Evolutionary conservation across 2,797 vertebrate species (phyloP), one percentile per base, ranked within the genome.

Genomic region (Diplodus sargus): DNA sequence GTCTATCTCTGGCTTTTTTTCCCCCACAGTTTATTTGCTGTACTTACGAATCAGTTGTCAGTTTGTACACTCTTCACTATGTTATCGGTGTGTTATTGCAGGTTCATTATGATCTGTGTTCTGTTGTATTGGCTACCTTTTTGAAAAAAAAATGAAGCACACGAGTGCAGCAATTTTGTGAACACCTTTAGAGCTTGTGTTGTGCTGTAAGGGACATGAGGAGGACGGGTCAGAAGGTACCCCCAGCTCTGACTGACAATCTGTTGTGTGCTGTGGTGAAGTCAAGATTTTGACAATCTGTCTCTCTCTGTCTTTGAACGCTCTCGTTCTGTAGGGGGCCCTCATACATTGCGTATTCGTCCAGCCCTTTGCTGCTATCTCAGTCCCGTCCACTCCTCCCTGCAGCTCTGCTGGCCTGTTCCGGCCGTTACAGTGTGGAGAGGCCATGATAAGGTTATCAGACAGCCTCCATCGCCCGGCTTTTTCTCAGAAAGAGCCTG

Each of bases 371-470:
- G 74, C 84, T 91, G 62, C 93, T 97, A 98, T 98, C 96, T 94
- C 64, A 79, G 90, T 78, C 53, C 87, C 70, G 85, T 71, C 53
- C 48, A 16, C 92, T 94, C 94, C 94, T 78, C 89, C 95, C 93
- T 84, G 71, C 68, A 48, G 68, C 65, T 43, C 73, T 53, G 80
- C 84, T 53, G 57, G 67, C 78, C 61, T 83, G 4, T 1, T 89
- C 91, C 85, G 94, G 94, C 97, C 94, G 98, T 99, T 98, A 93
- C 91, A 93, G 95, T 89, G 75, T 96, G 92, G 88, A 87, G 87
- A 76, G 61, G 20, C 57, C 67, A 72, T 95, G 98, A 99, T 99
- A 99, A 98, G 94, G 86, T 95, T 97, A 96, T 97, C 96, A 94
- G 81, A 4, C 45, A 12, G 82, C 82, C 92, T 95, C 90, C 92